Evolutionary conservation across 37 sponge, comb jelly and placozoan genomes (phyloP).

Genomic region (Geodia barretti): DNA sequence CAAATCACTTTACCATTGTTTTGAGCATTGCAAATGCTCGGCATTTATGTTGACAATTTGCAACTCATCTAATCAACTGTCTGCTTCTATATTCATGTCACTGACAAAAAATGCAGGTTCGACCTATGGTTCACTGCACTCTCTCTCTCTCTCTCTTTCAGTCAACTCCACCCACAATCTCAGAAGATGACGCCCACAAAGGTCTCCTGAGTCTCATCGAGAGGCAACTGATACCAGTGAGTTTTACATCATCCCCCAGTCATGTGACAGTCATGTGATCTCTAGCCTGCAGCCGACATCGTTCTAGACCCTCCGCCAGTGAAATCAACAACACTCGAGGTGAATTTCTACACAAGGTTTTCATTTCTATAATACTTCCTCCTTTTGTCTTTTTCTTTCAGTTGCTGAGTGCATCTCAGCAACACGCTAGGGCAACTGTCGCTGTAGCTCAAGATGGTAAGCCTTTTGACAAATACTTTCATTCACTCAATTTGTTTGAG

Average conservation of each 20-base stretch:
- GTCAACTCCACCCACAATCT: slow-evolving; percentile 79
- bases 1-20: too few species aligned
- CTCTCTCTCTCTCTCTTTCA: slow-evolving; percentile 23
- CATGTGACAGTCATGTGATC: not conserved
- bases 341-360: too few species aligned
- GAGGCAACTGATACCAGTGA: slow-evolving; percentile 94
- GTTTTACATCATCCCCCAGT: slow-evolving; percentile 2
- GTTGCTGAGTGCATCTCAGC: slow-evolving; percentile 16
- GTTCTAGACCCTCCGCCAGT: slow-evolving; percentile 81
- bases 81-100: too few species aligned
- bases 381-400: not conserved
- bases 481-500: too few species aligned
- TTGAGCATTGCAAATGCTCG: too few species aligned
- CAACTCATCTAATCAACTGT: too few species aligned
- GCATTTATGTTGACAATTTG: too few species aligned
- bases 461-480: too few species aligned
- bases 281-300: slow-evolving; percentile 82
- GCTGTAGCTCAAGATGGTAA: slow-evolving; percentile 21
- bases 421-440: slow-evolving; percentile 2
- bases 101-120: too few species aligned
- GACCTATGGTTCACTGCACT: too few species aligned
- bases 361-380: too few species aligned
- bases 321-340: slow-evolving; percentile 25
- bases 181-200: slow-evolving; percentile 74
- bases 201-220: slow-evolving; percentile 92